Evolutionary conservation across 2,888 invertebrate genomes (phyloP), one percentile per base, ranked within the genome.

Genomic region (Panorpa germanica): DNA sequence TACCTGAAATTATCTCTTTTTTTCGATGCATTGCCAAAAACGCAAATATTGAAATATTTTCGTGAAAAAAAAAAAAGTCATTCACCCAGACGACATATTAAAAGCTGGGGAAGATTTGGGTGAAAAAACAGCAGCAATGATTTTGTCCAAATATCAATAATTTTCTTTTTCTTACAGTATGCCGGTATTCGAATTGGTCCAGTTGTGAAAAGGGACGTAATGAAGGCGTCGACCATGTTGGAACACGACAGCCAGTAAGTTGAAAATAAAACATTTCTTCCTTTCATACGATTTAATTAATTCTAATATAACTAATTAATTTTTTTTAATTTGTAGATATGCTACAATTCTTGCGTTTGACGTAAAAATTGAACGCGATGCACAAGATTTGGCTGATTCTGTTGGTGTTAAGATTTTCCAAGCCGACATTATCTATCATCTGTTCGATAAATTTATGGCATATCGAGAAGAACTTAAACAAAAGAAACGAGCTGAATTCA

Each of bases 181-280:
- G 81, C 90, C 25, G 91, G 91, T 33, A 95, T 99, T 50, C 81
- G 95, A 45, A 98, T 99, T 58, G 98, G 98, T 9, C 98, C 98
- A 17, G 95, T 99, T 31, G 98, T 96, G 44, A 96, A 91, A 57
- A 85, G 86, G 50, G 98, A 99, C 59, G 93, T 99, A 24, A 96
- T 96, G 88, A 95, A 90, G 52, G 95, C 96, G 12, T 95, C 96
- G n/a, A 88, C 85, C 40, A 99, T 99, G 98, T 59, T 98, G 61
- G 96, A 98, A 52, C 93, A 95, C 55, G 95, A 96, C 48, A 73
- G 81, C 35, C 85, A 88, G 71, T 90, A 54, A 72, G 74, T 71
- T 48, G 19, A 34, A 25, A 18, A 11, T 11, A 11, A 6, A 25
- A 11, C n/a, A 7, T 5, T 22, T n/a, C 9, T 20, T 28, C 21